These are phyloP conservation scores for Drosophila arizonae DNA, from an alignment of 1,140 invertebrate genomes.

Conservation along the genomic window DNA sequence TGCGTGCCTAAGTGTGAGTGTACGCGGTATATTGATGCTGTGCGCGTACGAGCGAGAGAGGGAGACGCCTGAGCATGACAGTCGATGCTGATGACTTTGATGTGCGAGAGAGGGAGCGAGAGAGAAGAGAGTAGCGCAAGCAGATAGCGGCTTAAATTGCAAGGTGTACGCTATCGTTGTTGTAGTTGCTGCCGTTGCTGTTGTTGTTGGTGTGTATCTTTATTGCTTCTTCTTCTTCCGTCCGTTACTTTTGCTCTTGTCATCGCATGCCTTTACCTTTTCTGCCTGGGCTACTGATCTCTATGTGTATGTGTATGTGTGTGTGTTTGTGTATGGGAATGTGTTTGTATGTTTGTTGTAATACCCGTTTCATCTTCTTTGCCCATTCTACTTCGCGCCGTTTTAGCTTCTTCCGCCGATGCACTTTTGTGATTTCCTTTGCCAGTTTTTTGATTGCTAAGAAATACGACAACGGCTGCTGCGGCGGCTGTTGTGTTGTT, in stretches of 20 bases:
- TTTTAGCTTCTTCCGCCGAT: constrained; percentile 75
- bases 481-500: constrained; percentile 2
- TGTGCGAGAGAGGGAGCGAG: constrained; percentile 16
- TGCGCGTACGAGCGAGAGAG: constrained; percentile 13
- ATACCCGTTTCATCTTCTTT: constrained; percentile 78
- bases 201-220: constrained; percentile 69
- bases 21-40: constrained; percentile 40
- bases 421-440: constrained; percentile 80
- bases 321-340: constrained; percentile 17
- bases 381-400: constrained; percentile 75
- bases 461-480: constrained; percentile 39
- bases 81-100: constrained; percentile 27
- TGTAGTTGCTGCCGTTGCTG: constrained; percentile 40
- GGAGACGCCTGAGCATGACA: constrained; percentile 10
- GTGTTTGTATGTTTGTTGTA: constrained; percentile 59
- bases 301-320: constrained; percentile 10
- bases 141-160: constrained; percentile 79
- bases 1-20: constrained; percentile 13
- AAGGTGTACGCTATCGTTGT: constrained; percentile 66
- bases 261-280: constrained; percentile 61
- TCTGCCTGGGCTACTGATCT: constrained; percentile 53
- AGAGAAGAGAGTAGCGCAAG: constrained; percentile 54
- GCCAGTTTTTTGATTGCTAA: constrained; percentile 56
- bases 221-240: constrained; percentile 75
- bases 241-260: constrained; percentile 74